Base-by-base conservation (phyloP, 2,797 vertebrate species). In the Odontamblyopus lacepedii region DNA sequence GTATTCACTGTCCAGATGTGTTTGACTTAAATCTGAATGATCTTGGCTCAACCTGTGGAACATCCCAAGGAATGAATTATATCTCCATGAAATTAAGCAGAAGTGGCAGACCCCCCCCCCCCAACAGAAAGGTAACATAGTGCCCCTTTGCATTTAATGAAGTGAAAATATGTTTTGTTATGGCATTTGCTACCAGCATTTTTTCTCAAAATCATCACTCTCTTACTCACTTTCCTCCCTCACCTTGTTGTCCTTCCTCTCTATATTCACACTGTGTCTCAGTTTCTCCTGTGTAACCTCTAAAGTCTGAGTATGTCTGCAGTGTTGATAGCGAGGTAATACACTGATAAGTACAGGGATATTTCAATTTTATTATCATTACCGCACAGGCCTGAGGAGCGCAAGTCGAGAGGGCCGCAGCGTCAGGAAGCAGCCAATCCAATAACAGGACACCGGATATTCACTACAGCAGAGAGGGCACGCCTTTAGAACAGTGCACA, bases 331-430 rank as follows among this genome's bases (percentile, higher is more conserved):
- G 91, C 83, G 68, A 85, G 91, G 88, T 91, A 93, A 93, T 92
- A 93, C 91, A 92, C 89, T 91, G 88, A 91, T 93, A 92, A 93
- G 92, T 91, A 93, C 88, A 83, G 73, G 88, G 92, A 92, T 94
- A 93, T 94, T 94, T 92, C 91, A 92, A 91, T 92, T 93, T 92
- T 93, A 94, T 93, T 91, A 92, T 93, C 89, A 92, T 93, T 93
- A 91, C 91, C 88, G 86, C 89, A 88, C 84, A 87, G 87, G 83
- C 83, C 65, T 61, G 65, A 76, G 55, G 62, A 76, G 71, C n/a
- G 27, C 51, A 9, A 84, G 75, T 23, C 69, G 81, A 87, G 83
- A 87, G 83, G 85, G 82, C 86, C 87, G 78, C 88, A 63, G 61
- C 83, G 84, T 88, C 79, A 68, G 80, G 80, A 90, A 86, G 85